Evolutionary conservation across 1,140 invertebrate genomes (phyloP).

Genomic region (Nylanderia fulva): DNA sequence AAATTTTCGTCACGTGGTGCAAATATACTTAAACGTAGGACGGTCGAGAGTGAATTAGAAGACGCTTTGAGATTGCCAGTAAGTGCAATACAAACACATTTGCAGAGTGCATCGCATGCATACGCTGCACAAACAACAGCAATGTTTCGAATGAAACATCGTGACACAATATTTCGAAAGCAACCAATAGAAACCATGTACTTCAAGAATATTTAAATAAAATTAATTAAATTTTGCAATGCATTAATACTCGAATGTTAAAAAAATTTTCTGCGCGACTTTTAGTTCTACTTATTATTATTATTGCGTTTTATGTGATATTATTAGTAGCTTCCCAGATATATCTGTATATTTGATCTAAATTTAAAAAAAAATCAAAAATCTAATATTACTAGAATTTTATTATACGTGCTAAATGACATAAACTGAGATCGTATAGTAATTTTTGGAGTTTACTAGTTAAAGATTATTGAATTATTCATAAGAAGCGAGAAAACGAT

Average conservation of each 20-base stretch:
- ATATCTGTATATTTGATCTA: not conserved
- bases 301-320: not conserved
- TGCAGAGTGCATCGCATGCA: slow-evolving; percentile 9
- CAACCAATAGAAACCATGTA: not conserved
- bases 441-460: slow-evolving; percentile 33
- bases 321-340: not conserved
- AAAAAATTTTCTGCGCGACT: not conserved
- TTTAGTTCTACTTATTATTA: not conserved
- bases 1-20: not conserved
- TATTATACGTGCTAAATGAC: not conserved
- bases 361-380: slow-evolving; percentile 1
- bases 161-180: not conserved
- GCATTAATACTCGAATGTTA: not conserved
- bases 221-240: not conserved
- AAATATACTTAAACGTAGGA: slow-evolving; percentile 1
- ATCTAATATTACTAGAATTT: not conserved
- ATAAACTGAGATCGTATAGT: not conserved
- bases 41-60: slow-evolving; percentile 14
- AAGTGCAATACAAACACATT: slow-evolving; percentile 13
- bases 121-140: slow-evolving; percentile 5
- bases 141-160: not conserved
- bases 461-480: slow-evolving; percentile 66
- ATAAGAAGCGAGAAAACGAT: slow-evolving; percentile 46
- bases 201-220: not conserved
- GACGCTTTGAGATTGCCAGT: not conserved